Percentiles rank a stretch among this genome's conserved stretches.
These are phyloP conservation scores for Arnoldichthys spilopterus DNA, from an alignment of 2,797 vertebrate genomes.

Conservation along the genomic window DNA sequence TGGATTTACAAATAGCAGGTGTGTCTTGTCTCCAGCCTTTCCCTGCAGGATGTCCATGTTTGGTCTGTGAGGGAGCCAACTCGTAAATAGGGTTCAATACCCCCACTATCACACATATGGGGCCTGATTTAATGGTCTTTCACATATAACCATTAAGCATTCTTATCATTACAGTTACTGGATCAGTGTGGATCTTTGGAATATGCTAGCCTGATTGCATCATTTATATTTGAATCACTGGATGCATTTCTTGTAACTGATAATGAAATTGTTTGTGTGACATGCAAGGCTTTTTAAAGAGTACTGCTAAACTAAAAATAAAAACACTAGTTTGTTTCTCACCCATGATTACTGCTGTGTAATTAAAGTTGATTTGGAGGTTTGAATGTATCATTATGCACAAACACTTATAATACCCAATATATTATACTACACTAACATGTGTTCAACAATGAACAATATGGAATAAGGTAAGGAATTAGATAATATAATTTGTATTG, in stretches of 20 bases:
- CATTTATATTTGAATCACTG: not conserved
- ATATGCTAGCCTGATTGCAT: not conserved
- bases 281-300: not conserved
- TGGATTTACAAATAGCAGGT: constrained; percentile 50
- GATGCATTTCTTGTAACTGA: not conserved
- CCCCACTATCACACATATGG: constrained; percentile 39
- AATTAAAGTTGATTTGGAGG: no score
- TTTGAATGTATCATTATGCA: no score
- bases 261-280: not conserved
- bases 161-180: not conserved
- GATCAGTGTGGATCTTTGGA: not conserved
- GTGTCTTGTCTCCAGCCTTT: constrained; percentile 43
- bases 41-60: constrained; percentile 45
- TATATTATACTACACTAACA: not conserved
- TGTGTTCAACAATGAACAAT: not conserved
- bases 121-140: constrained; percentile 31
- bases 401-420: not conserved
- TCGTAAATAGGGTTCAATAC: constrained; percentile 50
- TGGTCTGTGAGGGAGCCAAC: constrained; percentile 46
- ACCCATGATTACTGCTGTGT: no score
- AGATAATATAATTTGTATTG: not conserved
- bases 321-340: not conserved
- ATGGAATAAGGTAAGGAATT: not conserved
- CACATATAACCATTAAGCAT: constrained; percentile 27
- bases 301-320: not conserved